phyloP scores from a whole-genome alignment of 2,888 invertebrate species.

The Deroplatys truncata region DNA sequence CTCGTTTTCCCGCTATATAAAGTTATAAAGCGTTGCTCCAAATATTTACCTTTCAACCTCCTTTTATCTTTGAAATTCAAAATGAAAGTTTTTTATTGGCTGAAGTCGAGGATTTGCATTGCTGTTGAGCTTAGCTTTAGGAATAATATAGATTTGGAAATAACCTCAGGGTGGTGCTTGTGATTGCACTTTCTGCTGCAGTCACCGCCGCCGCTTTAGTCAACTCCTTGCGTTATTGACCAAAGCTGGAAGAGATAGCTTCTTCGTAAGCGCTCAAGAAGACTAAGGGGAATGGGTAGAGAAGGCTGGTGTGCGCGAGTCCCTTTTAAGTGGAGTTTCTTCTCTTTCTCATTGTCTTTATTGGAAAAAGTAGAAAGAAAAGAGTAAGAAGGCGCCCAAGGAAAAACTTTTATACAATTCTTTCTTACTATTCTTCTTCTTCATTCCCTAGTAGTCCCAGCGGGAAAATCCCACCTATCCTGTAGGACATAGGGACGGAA shows the following conservation, averaged over 20 bases:
- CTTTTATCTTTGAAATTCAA: background rate
- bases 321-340: constrained; percentile 22
- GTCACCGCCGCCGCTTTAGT: background rate
- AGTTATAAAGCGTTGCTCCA: background rate
- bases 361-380: constrained; percentile 13
- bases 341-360: constrained; percentile 22
- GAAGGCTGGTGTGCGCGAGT: background rate
- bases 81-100: background rate
- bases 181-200: background rate
- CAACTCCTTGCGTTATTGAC: background rate
- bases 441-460: constrained; percentile 10
- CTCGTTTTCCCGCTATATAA: background rate
- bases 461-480: constrained; percentile 10
- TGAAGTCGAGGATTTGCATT: background rate
- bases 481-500: constrained; percentile 10
- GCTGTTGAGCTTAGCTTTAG: background rate
- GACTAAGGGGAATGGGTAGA: background rate
- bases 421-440: constrained; percentile 11
- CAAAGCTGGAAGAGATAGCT: background rate
- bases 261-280: background rate
- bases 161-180: background rate
- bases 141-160: background rate
- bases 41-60: background rate
- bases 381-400: background rate
- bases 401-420: constrained; percentile 19